These are phyloP conservation scores for Zaprionus ornatus DNA, from an alignment of 1,140 invertebrate genomes.

Conservation along the genomic window DNA sequence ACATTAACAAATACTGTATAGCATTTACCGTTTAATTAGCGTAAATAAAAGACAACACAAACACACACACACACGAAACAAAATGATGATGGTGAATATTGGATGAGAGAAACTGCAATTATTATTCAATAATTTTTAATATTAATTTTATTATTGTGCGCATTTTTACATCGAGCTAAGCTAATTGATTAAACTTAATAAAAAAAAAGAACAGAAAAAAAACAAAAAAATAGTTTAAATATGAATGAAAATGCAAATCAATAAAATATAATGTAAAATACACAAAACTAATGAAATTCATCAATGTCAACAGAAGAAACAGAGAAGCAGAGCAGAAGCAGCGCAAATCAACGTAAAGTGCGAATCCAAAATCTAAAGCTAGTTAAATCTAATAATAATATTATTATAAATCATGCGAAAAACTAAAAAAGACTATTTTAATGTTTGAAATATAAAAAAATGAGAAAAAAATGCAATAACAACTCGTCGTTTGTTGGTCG, in stretches of 20 bases:
- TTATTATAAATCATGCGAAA: conserved; percentile 69
- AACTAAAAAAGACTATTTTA: conserved; percentile 78
- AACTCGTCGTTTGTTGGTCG: conserved; percentile 45
- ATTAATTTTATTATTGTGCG: conserved; percentile 77
- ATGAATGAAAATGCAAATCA: conserved; percentile 45
- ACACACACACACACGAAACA: conserved; percentile 27
- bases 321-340: conserved; percentile 1
- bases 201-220: conserved; percentile 52
- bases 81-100: conserved; percentile 46
- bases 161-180: conserved; percentile 81
- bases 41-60: conserved; percentile 65
- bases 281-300: conserved; percentile 64
- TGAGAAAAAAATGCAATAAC: conserved; percentile 51
- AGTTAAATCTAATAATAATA: conserved; percentile 74
- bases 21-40: conserved; percentile 80
- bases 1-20: conserved; percentile 68
- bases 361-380: conserved; percentile 78
- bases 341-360: conserved; percentile 28
- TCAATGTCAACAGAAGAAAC: conserved; percentile 66
- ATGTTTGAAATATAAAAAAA: conserved; percentile 82
- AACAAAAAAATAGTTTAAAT: conserved; percentile 58
- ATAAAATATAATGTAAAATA: conserved; percentile 76
- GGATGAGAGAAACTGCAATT: conserved; percentile 70
- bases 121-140: conserved; percentile 83
- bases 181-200: conserved; percentile 80